Conservation (phyloP, 2,888 invertebrate species). For the Pristionchus mayeri region DNA sequence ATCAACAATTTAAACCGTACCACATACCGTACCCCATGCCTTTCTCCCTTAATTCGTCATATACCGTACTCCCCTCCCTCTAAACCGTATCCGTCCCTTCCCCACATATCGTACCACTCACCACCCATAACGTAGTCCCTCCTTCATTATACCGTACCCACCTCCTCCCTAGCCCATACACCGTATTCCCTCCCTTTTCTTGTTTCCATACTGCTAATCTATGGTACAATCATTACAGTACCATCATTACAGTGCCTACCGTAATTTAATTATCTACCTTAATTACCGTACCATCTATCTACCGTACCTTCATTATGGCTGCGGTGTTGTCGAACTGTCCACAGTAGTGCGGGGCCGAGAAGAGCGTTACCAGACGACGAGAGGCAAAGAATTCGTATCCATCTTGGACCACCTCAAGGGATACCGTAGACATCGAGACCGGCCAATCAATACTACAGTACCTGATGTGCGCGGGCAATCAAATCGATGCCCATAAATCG, state of each 20-base stretch:
- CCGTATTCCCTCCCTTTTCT: too few species aligned
- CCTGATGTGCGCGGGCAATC: constrained; percentile 77
- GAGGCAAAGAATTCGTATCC: constrained; percentile 73
- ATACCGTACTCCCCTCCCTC: too few species aligned
- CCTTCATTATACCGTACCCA: too few species aligned
- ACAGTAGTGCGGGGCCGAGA: constrained; percentile 69
- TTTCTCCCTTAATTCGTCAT: too few species aligned
- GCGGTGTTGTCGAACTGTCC: constrained; percentile 70
- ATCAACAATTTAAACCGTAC: background rate
- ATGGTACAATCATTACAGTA: too few species aligned
- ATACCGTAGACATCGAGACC: background rate
- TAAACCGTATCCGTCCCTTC: too few species aligned
- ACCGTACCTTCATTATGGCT: constrained; percentile 68
- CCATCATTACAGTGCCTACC: too few species aligned
- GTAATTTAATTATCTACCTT: too few species aligned
- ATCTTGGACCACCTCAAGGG: constrained; percentile 49
- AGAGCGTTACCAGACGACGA: constrained; percentile 61
- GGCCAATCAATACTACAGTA: constrained; percentile 46
- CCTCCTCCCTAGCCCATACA: too few species aligned
- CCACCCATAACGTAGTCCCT: background rate
- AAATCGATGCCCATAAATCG: constrained; percentile 79
- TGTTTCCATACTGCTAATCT: background rate
- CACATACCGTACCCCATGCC: too few species aligned
- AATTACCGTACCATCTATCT: background rate
- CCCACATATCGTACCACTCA: background rate